These are phyloP conservation scores for Apamea sordens DNA, from an alignment of 2,888 invertebrate species.

Conservation along the genomic window DNA sequence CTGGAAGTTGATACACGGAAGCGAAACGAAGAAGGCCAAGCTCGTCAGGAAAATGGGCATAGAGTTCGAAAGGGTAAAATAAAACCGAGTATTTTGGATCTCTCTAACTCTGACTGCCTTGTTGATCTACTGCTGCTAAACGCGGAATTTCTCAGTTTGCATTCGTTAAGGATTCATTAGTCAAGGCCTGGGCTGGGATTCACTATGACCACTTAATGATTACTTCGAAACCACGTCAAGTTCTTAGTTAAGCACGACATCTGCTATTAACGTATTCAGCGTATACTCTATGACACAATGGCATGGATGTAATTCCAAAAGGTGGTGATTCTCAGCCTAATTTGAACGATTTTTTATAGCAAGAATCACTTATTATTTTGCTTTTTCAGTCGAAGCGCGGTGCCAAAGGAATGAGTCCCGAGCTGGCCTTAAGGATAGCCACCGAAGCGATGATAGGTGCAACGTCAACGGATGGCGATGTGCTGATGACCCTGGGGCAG, in stretches of 20 bases:
- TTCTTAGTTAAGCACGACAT: too few relatives aligned
- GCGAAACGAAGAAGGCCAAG: constrained; percentile 74
- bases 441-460: constrained; percentile 80
- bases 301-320: neutral
- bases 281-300: too few relatives aligned
- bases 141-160: neutral
- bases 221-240: too few relatives aligned
- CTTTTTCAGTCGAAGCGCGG: constrained; percentile 84
- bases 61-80: constrained; percentile 84
- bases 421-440: constrained; percentile 79
- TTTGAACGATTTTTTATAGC: neutral
- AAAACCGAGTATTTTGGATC: neutral
- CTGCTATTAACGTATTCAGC: too few relatives aligned
- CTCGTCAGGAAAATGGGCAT: constrained; percentile 84
- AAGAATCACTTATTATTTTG: neutral
- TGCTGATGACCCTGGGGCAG: constrained; percentile 83
- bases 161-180: neutral
- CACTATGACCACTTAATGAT: too few relatives aligned
- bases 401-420: constrained; percentile 84
- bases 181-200: neutral
- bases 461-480: constrained; percentile 80
- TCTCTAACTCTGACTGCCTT: neutral
- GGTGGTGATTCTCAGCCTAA: too few relatives aligned
- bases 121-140: neutral
- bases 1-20: constrained; percentile 83